Evolutionary conservation across 2,113 vertebrate genomes (phyloP).

Genomic region (Catagonus wagneri): DNA sequence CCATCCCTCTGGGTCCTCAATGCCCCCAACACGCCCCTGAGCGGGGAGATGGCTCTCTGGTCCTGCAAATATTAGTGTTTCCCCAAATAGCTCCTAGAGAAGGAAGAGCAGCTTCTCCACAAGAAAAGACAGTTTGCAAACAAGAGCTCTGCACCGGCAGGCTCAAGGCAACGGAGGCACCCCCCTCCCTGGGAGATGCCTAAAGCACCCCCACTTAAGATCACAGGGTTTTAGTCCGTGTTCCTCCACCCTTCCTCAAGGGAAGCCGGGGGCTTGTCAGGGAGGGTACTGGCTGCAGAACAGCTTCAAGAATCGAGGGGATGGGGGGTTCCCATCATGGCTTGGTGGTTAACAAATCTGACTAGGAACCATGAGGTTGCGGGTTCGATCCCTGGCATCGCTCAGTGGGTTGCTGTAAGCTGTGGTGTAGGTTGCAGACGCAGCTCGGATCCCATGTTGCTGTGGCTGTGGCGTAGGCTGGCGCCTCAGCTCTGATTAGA

Average conservation of each 20-base stretch:
- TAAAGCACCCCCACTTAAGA: conserved; percentile 60
- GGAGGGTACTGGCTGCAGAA: neutral
- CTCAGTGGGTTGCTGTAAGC: too few relatives aligned
- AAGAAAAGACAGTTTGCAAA: conserved; percentile 68
- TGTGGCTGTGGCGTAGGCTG: too few relatives aligned
- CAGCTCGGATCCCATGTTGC: too few relatives aligned
- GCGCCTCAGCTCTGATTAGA: too few relatives aligned
- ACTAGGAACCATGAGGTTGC: too few relatives aligned
- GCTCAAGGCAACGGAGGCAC: neutral
- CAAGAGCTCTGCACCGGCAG: conserved; percentile 26
- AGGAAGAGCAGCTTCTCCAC: neutral
- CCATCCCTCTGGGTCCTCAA: conserved; percentile 42
- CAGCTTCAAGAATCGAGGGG: neutral
- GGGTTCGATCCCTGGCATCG: too few relatives aligned
- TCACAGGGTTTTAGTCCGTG: conserved; percentile 64
- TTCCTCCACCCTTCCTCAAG: conserved; percentile 23
- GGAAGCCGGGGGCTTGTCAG: conserved; percentile 43
- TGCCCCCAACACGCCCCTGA: conserved; percentile 56
- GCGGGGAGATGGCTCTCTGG: conserved; percentile 52
- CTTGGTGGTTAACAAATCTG: too few relatives aligned
- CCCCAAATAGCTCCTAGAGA: conserved; percentile 78
- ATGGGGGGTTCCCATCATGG: too few relatives aligned
- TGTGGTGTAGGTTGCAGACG: too few relatives aligned
- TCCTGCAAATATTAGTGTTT: conserved; percentile 73
- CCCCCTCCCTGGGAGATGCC: conserved; percentile 43